These are phyloP conservation scores for Xiphophorus maculatus DNA, from an alignment of 2,113 vertebrate genomes.

Conservation along the genomic window DNA sequence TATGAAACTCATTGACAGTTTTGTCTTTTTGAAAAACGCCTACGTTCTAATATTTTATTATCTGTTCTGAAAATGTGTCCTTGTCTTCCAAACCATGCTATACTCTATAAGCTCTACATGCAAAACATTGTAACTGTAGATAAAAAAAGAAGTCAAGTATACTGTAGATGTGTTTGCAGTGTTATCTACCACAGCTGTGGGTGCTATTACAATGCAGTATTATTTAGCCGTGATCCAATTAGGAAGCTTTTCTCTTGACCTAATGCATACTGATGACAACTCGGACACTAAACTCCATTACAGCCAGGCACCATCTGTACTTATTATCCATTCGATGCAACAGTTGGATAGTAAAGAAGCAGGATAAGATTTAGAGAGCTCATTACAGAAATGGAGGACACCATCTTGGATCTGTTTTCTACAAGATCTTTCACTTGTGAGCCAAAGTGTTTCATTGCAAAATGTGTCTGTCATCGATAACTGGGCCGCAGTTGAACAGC, in stretches of 20 bases:
- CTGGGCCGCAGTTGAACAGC: slow-evolving; percentile 20
- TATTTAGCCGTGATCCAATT: slow-evolving; percentile 68
- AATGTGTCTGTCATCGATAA: slow-evolving; percentile 43
- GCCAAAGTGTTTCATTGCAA: slow-evolving; percentile 33
- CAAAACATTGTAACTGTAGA: background rate
- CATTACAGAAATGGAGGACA: slow-evolving; percentile 67
- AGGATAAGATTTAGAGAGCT: slow-evolving; percentile 72
- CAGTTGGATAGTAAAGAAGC: slow-evolving; percentile 73
- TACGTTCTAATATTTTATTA: too few species aligned
- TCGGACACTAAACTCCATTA: slow-evolving; percentile 68
- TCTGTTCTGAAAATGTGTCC: too few species aligned
- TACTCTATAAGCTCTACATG: background rate
- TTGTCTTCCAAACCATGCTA: background rate
- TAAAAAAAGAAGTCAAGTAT: slow-evolving; percentile 38
- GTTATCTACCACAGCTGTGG: slow-evolving; percentile 49
- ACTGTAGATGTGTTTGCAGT: slow-evolving; percentile 38
- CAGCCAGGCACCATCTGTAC: slow-evolving; percentile 66
- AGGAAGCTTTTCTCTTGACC: slow-evolving; percentile 52
- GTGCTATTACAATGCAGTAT: slow-evolving; percentile 58
- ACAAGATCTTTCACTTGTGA: slow-evolving; percentile 30
- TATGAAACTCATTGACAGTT: too few species aligned
- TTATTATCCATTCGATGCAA: slow-evolving; percentile 72
- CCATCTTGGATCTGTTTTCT: slow-evolving; percentile 32
- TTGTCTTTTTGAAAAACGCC: too few species aligned
- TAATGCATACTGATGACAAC: slow-evolving; percentile 74